Percentiles rank a stretch among this genome's conserved stretches.
Evolutionary conservation across 2,888 invertebrate species (phyloP).

Genomic region (Petrolisthes manimaculis): DNA sequence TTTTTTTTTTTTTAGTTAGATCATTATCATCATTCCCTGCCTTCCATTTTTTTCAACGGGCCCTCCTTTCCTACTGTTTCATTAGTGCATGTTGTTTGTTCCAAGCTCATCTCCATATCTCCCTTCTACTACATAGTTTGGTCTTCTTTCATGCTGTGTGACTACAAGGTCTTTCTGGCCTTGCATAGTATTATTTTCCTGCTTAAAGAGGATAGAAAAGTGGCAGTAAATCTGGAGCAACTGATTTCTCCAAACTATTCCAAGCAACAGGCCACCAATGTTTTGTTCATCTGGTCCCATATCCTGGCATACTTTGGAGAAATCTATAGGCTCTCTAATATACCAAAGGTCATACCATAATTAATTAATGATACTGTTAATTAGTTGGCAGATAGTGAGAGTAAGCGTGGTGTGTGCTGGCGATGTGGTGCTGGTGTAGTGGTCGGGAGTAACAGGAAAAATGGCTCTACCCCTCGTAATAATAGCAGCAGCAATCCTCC

Average conservation of each 20-base stretch:
- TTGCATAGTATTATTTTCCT: no score
- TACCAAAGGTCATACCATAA: background rate
- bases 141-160: background rate
- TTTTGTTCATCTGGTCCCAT: no score
- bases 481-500: slow-evolving; percentile 12
- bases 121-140: background rate
- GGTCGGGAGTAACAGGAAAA: background rate
- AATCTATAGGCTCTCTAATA: no score
- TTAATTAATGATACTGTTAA: background rate
- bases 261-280: no score
- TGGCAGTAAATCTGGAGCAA: no score
- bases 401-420: slow-evolving; percentile 51
- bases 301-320: no score
- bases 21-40: background rate
- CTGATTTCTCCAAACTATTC: no score
- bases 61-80: background rate
- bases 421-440: slow-evolving; percentile 22
- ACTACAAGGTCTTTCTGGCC: no score
- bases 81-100: background rate
- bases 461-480: background rate
- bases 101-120: no score
- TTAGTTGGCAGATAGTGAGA: slow-evolving; percentile 53
- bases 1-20: no score
- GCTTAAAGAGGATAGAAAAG: no score
- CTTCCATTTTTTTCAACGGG: background rate